phyloP scores from a whole-genome alignment of 2,888 invertebrate species.

The Scaptomyza tumidula region DNA sequence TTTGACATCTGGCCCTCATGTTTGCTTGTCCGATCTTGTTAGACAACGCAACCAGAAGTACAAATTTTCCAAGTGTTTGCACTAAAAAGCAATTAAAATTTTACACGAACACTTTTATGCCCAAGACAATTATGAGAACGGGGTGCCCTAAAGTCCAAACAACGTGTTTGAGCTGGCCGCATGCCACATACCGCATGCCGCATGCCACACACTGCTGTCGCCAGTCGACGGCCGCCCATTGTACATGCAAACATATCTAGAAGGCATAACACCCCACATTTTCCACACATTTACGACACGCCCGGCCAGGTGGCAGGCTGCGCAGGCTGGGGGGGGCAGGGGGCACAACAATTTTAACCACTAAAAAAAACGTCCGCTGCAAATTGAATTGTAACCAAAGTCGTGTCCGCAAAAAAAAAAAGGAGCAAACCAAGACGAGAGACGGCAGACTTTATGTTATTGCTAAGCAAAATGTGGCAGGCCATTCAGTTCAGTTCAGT shows the following conservation, averaged over 20 bases:
- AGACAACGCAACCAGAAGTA: constrained; percentile 52
- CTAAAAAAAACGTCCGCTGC: constrained; percentile 57
- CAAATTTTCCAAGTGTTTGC: constrained; percentile 79
- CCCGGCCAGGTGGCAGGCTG: constrained; percentile 39
- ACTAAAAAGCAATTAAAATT: constrained; percentile 79
- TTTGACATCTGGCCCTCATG: constrained; percentile 49
- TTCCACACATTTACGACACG: constrained; percentile 55
- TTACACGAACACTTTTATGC: constrained; percentile 73
- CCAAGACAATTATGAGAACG: constrained; percentile 72
- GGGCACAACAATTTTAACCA: constrained; percentile 16
- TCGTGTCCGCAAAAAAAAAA: constrained; percentile 47
- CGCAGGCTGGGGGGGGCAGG: constrained; percentile 13
- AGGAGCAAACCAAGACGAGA: not conserved
- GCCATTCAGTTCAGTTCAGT: constrained; percentile 23
- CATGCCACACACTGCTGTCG: constrained; percentile 43
- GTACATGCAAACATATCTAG: constrained; percentile 45
- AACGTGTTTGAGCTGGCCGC: constrained; percentile 45
- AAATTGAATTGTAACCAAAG: constrained; percentile 80
- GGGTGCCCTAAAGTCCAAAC: constrained; percentile 39
- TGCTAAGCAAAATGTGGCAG: constrained; percentile 61
- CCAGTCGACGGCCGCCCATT: constrained; percentile 56
- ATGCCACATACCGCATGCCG: constrained; percentile 37
- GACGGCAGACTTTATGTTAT: constrained; percentile 54
- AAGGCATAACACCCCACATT: constrained; percentile 77
- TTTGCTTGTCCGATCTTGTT: constrained; percentile 48